phyloP scores from a whole-genome alignment of 2,797 vertebrate species.

The Silurus aristotelis region DNA sequence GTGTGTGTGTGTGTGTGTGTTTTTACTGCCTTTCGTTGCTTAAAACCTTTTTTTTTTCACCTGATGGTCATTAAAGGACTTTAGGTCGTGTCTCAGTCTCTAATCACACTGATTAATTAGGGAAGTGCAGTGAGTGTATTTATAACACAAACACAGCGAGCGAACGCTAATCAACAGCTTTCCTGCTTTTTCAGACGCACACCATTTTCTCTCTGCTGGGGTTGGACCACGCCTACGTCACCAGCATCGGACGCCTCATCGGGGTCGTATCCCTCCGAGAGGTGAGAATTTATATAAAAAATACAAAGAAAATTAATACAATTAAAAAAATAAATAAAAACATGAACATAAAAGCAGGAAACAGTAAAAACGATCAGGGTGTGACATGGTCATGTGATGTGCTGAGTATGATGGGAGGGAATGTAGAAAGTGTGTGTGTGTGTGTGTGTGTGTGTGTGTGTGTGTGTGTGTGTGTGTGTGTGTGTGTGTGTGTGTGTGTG shows the following conservation, averaged over 20 bases:
- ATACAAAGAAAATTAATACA: too few relatives aligned
- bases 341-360: too few relatives aligned
- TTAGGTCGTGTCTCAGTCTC: not conserved
- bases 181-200: constrained; percentile 79
- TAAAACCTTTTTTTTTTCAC: too few relatives aligned
- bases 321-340: too few relatives aligned
- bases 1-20: constrained; percentile 9
- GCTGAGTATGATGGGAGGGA: too few relatives aligned
- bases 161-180: not conserved
- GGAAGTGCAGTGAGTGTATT: not conserved
- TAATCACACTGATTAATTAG: constrained; percentile 2
- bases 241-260: constrained; percentile 92
- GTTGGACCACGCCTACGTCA: constrained; percentile 93
- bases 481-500: not conserved
- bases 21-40: not conserved
- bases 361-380: too few relatives aligned
- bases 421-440: not conserved
- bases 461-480: not conserved
- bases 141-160: not conserved
- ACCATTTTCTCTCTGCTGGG: constrained; percentile 94
- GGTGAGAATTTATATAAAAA: constrained; percentile 68
- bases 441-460: not conserved
- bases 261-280: constrained; percentile 94
- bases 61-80: constrained; percentile 25
- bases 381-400: too few relatives aligned